These are phyloP conservation scores for Nomada hirtipes DNA, from an alignment of 2,888 invertebrate species.

Conservation along the genomic window DNA sequence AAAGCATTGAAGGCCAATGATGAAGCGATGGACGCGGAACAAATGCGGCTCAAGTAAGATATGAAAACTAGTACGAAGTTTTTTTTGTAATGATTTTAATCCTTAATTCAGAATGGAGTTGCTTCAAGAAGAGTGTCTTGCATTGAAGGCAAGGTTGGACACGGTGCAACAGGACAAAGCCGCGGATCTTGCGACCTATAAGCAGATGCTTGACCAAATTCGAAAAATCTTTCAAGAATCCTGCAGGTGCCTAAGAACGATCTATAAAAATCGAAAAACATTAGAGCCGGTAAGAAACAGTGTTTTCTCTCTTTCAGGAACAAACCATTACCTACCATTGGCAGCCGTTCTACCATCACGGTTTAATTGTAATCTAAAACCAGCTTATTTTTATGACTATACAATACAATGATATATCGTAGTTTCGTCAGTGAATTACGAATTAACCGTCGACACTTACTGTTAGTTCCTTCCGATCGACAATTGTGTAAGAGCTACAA, in stretches of 20 bases:
- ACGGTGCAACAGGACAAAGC: conserved; percentile 88
- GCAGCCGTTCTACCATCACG: conserved; percentile 57
- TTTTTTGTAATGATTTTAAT: neutral
- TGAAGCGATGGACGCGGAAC: conserved; percentile 79
- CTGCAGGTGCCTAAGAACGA: conserved; percentile 68
- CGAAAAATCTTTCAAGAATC: conserved; percentile 87
- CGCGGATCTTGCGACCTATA: conserved; percentile 86
- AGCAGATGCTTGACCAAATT: conserved; percentile 86
- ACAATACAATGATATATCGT: conserved; percentile 4
- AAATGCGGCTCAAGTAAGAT: conserved; percentile 74
- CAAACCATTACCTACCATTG: conserved; percentile 33
- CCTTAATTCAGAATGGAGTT: conserved; percentile 85
- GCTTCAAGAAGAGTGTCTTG: conserved; percentile 88
- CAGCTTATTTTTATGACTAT: neutral
- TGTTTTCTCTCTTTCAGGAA: conserved; percentile 31
- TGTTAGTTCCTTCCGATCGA: conserved; percentile 46
- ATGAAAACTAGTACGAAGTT: neutral
- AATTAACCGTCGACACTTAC: conserved; percentile 4
- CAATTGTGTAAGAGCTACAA: conserved; percentile 63
- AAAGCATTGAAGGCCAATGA: conserved; percentile 81
- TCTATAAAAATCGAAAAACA: neutral
- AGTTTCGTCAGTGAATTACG: neutral
- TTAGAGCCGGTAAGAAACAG: neutral
- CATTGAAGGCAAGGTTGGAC: conserved; percentile 87
- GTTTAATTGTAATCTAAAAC: conserved; percentile 13